These are phyloP conservation scores for Patella ulyssiponensis DNA, from an alignment of 2,888 invertebrate species.

Conservation along the genomic window DNA sequence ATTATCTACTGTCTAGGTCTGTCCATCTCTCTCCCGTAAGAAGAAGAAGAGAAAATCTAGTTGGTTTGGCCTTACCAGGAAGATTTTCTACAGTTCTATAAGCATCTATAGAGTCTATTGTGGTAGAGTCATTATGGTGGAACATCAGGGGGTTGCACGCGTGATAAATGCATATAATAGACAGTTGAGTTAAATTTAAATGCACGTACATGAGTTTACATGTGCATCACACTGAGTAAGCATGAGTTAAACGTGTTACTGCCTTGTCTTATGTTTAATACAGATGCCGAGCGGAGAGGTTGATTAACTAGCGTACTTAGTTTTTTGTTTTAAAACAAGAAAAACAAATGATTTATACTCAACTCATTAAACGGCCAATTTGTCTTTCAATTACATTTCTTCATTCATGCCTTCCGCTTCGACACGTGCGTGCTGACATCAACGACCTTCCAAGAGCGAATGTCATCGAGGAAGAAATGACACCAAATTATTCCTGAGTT, in stretches of 20 bases:
- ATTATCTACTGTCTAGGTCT: too few relatives aligned
- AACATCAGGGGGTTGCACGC: neutral
- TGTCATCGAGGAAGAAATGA: too few relatives aligned
- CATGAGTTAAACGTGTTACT: neutral
- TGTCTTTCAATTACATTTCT: neutral
- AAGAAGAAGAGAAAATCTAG: too few relatives aligned
- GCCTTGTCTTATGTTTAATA: neutral
- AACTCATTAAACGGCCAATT: constrained; percentile 5
- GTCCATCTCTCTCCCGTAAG: too few relatives aligned
- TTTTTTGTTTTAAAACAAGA: neutral
- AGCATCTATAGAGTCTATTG: neutral
- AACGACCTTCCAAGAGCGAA: neutral
- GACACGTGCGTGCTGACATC: neutral
- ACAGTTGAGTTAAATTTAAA: constrained; percentile 2
- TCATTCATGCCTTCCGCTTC: neutral
- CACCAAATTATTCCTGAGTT: too few relatives aligned
- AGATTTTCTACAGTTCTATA: neutral
- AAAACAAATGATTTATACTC: neutral
- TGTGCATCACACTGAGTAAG: neutral
- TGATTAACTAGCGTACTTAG: neutral
- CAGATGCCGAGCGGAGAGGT: neutral
- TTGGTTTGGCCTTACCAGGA: too few relatives aligned
- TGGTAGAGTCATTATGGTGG: neutral
- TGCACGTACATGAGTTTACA: constrained; percentile 6
- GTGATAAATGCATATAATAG: constrained; percentile 9